These are phyloP conservation scores for Drosophila leontia DNA, from an alignment of 1,140 invertebrate species.

Conservation along the genomic window DNA sequence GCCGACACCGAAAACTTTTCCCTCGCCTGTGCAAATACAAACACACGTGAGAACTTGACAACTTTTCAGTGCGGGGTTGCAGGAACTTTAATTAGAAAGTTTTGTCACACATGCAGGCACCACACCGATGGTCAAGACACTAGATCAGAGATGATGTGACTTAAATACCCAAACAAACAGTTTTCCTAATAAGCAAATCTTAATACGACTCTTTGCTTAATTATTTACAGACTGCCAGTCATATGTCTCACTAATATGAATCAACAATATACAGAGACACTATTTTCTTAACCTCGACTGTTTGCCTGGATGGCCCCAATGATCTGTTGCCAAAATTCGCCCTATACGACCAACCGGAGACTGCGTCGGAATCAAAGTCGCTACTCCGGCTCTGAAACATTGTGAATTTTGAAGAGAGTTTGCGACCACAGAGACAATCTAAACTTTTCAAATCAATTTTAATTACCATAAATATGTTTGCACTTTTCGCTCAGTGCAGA, in stretches of 20 bases:
- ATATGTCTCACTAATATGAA: no score
- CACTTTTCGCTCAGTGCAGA: conserved; percentile 59
- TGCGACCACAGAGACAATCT: conserved; percentile 74
- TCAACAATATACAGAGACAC: background rate
- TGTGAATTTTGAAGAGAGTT: conserved; percentile 50
- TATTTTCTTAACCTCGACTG: background rate
- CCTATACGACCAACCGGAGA: conserved; percentile 17
- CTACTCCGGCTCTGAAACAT: conserved; percentile 53
- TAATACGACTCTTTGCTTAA: no score
- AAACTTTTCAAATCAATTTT: conserved; percentile 84
- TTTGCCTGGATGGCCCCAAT: background rate
- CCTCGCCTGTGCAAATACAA: conserved; percentile 51
- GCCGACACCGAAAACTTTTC: conserved; percentile 65
- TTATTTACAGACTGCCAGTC: no score
- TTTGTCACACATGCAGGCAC: conserved; percentile 76
- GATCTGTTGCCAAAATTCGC: conserved; percentile 26
- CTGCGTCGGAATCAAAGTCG: conserved; percentile 29
- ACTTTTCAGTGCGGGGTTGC: conserved; percentile 62
- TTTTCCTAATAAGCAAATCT: background rate
- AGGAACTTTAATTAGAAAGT: conserved; percentile 79
- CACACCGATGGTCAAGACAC: conserved; percentile 2
- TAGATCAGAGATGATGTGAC: background rate
- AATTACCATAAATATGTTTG: conserved; percentile 82
- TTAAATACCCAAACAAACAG: no score
- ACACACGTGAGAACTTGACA: conserved; percentile 76